Evolutionary conservation across 2,888 invertebrate genomes (phyloP).

Genomic region (Rotaria macrura): DNA sequence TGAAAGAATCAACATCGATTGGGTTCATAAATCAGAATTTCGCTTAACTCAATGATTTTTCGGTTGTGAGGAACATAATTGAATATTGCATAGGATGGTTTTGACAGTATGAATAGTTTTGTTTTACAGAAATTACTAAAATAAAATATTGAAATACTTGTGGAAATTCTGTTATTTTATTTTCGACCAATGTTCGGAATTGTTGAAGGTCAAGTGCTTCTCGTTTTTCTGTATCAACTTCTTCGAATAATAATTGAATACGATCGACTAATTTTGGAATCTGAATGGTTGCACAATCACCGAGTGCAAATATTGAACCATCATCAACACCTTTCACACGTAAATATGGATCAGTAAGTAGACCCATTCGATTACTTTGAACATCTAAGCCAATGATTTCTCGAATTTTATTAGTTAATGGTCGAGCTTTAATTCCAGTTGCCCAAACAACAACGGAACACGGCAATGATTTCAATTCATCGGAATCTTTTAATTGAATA

Average conservation of each 20-base stretch:
- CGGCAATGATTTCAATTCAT: constrained; percentile 36
- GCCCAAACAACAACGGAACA: constrained; percentile 52
- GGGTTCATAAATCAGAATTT: no score
- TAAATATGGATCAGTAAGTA: constrained; percentile 44
- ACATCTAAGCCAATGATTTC: background rate
- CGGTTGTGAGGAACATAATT: no score
- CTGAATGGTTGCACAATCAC: constrained; percentile 49
- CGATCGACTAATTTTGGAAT: constrained; percentile 27
- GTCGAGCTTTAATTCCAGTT: constrained; percentile 45
- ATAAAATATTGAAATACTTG: background rate
- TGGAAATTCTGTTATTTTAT: constrained; percentile 4
- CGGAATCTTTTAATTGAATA: background rate
- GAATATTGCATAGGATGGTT: no score
- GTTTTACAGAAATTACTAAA: no score
- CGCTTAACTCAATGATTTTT: no score
- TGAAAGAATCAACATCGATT: no score
- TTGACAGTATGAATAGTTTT: no score
- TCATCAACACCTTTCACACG: constrained; percentile 40
- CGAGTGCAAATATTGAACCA: constrained; percentile 45
- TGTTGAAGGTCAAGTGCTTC: background rate
- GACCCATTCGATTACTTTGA: constrained; percentile 10
- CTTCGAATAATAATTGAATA: background rate
- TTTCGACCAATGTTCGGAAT: background rate
- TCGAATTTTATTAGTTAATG: background rate
- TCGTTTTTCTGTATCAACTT: background rate